Evolutionary conservation across 2,797 vertebrate genomes (phyloP), one percentile per base, ranked within the genome.

Genomic region (Australoheros facetus): DNA sequence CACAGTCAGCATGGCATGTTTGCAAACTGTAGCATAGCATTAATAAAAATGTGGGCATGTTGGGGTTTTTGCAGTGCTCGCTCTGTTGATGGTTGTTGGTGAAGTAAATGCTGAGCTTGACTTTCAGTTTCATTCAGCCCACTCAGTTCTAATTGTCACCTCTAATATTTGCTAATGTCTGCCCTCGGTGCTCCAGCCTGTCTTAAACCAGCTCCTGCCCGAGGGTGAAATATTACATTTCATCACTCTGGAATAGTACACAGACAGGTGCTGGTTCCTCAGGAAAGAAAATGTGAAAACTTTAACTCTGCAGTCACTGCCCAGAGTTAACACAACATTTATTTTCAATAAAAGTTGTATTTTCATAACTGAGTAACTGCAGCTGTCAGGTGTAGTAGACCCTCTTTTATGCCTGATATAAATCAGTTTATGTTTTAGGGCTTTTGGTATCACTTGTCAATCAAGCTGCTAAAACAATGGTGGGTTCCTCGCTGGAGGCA

Each of bases 81-180:
- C 32, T 53, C 14, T 32, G 7, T 54, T 34, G 19, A 34, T 34
- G 66, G 11, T 54, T 30, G 51, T 34, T 13, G 30, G 48, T 54
- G 66, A 70, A 32, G 30, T 45, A 69, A 69, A 30, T 34, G 69
- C 9, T 71, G 19, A 55, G 53, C 13, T 37, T 37, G 51, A 37
- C n/a, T 21, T 71, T 55, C 13, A 71, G 69, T 55, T 55, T 54
- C 28, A 30, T 71, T 51, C 48, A 71, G 30, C 48, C 51, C 66
- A 54, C 48, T 54, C 51, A 54, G 12, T 71, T 54, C 28, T 71
- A 71, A 71, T 71, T 71, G 28, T 54, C 19, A 71, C 19, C 51
- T 71, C 30, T 55, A 71, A 34, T 71, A 71, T 71, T 71, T 54
- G 51, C 19, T 71, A 30, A 37, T 54, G 30, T 37, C 51, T 70